Evolutionary conservation across 2,888 invertebrate species (phyloP).

Genomic region (Xestobium rufovillosum): DNA sequence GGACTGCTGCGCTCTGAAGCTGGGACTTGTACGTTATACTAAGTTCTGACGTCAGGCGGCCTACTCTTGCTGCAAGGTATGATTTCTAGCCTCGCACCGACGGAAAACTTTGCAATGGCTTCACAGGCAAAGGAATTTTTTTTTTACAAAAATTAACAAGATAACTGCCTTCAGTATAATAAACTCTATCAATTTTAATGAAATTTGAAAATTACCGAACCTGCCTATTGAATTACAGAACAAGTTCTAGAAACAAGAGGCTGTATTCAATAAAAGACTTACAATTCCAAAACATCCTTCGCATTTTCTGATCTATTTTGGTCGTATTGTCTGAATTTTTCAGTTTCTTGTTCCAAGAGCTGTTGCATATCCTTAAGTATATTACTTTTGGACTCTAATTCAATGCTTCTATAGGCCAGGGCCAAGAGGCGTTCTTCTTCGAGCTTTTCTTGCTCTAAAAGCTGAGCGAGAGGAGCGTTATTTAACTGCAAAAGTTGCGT

Average conservation of each 20-base stretch:
- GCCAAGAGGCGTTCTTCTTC: slow-evolving; percentile 61
- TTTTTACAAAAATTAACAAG: too few species aligned
- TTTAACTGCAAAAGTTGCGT: slow-evolving; percentile 56
- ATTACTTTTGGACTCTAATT: slow-evolving; percentile 57
- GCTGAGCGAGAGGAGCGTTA: slow-evolving; percentile 54
- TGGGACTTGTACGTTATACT: too few species aligned
- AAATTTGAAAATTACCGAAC: background rate
- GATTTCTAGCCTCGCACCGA: too few species aligned
- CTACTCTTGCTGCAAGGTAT: too few species aligned
- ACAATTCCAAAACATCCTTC: slow-evolving; percentile 58
- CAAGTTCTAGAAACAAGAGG: too few species aligned
- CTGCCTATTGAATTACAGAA: too few species aligned
- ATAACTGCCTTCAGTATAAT: too few species aligned
- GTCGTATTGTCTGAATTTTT: slow-evolving; percentile 56
- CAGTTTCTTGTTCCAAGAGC: slow-evolving; percentile 59
- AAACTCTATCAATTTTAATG: too few species aligned
- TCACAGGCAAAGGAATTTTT: too few species aligned
- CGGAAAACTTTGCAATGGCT: too few species aligned
- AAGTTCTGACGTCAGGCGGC: too few species aligned
- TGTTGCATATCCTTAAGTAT: slow-evolving; percentile 64
- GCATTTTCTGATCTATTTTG: slow-evolving; percentile 49
- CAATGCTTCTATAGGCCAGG: slow-evolving; percentile 49
- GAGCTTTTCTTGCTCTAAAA: slow-evolving; percentile 57
- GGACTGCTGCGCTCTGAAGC: too few species aligned
- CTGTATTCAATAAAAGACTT: slow-evolving; percentile 43